Evolutionary conservation across 2,888 invertebrate species (phyloP), one percentile per base, ranked within the genome.

Genomic region (Plutella xylostella): DNA sequence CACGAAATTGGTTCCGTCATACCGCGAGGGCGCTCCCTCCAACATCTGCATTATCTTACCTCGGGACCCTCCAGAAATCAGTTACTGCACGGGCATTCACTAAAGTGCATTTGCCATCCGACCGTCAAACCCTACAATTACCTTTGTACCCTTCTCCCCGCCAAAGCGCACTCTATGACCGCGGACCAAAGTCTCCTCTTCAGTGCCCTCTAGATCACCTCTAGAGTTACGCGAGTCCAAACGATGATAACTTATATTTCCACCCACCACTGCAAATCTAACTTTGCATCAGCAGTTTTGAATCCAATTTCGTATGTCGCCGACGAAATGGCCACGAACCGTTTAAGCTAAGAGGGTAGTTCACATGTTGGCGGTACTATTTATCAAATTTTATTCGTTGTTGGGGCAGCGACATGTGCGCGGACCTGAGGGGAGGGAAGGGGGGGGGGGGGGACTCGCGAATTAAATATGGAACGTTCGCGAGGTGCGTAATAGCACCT

Each of bases 301-400:
- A 39, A 14, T 39, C 17, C 15, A 51, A 43, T 57, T 60, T 72
- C 15, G 51, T 19, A 46, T 50, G 54, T 6, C 5, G 19, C 4
- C 7, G 2, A 20, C 12, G 4, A 30, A 55, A 52, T 53, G 59
- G 55, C 55, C 57, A 52, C 63, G 68, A 62, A 63, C 69, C 74
- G 79, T 74, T 78, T 76, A 76, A 73, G 76, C 72, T 71, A 71
- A 78, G 79, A 80, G 82, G 82, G 82, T 79, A 80, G 78, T 79
- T 80, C 79, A 66, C 80, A 79, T 82, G 80, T 82, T 72, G 77
- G 72, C 77, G 70, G 65, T 69, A 72, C 79, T 70, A 82, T 82
- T 80, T 82, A 82, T 82, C 82, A 82, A 82, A 82, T 79, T 80
- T 77, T 78, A 77, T 79, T 72, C 70, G 74, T 68, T 65, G 64